Percentiles rank a stretch among this genome's conserved stretches.
These are phyloP conservation scores for Cerceris ruficornis DNA, from an alignment of 2,888 invertebrate species.

Conservation along the genomic window DNA sequence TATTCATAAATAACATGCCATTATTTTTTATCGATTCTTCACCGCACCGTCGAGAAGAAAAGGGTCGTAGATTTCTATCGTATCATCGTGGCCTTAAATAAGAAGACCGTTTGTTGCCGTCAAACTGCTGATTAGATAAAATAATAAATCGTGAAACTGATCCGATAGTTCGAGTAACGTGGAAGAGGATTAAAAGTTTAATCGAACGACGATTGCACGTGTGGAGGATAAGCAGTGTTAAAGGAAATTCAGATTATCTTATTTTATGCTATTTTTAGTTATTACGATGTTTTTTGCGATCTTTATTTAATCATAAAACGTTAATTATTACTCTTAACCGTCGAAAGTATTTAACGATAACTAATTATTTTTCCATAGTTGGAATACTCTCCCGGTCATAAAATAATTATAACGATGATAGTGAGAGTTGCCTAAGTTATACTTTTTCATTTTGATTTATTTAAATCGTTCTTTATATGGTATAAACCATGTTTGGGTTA, in stretches of 20 bases:
- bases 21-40: slow-evolving; percentile 22
- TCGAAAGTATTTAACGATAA: no score
- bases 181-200: background rate
- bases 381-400: no score
- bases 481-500: background rate
- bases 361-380: no score
- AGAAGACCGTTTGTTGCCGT: slow-evolving; percentile 11
- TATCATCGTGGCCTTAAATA: background rate
- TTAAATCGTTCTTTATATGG: background rate
- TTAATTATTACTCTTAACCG: no score
- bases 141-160: slow-evolving; percentile 11
- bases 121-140: slow-evolving; percentile 31
- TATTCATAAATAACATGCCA: background rate
- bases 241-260: background rate
- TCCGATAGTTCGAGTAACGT: background rate
- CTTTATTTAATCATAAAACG: no score
- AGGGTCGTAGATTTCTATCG: slow-evolving; percentile 6
- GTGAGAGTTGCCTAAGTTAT: no score
- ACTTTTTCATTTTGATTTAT: no score
- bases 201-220: background rate
- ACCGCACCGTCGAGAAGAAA: slow-evolving; percentile 22
- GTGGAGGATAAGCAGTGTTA: background rate
- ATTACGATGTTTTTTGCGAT: background rate
- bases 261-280: background rate
- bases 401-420: no score